Evolutionary conservation across 2,113 vertebrate genomes (phyloP).

Genomic region (Petroica traversi): DNA sequence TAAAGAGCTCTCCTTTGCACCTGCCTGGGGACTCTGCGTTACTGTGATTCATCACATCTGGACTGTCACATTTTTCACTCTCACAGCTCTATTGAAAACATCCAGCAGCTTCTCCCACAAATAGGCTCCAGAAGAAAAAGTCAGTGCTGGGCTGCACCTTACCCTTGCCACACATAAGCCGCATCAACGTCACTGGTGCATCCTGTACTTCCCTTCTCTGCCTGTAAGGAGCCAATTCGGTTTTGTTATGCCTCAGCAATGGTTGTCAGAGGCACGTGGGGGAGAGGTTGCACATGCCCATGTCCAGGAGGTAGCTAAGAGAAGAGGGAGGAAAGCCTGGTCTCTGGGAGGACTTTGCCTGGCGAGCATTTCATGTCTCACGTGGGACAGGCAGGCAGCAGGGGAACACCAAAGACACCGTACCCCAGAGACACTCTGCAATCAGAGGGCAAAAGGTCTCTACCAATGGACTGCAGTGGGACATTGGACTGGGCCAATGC

Average conservation of each 20-base stretch:
- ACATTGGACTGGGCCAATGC: too few relatives aligned
- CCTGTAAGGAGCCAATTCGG: too few relatives aligned
- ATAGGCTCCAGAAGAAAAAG: not conserved
- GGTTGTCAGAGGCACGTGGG: not conserved
- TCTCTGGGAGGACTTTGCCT: too few relatives aligned
- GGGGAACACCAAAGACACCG: not conserved
- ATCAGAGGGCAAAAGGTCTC: not conserved
- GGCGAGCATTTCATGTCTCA: not conserved
- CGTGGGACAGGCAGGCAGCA: too few relatives aligned
- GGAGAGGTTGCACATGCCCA: too few relatives aligned
- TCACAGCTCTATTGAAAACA: not conserved
- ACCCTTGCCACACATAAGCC: not conserved
- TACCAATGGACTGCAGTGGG: not conserved
- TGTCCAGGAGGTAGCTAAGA: accelerated
- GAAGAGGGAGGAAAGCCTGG: not conserved
- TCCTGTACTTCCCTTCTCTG: not conserved
- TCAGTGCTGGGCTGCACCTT: not conserved
- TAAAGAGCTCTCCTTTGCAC: too few relatives aligned
- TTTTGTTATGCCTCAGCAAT: not conserved
- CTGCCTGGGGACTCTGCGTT: too few relatives aligned
- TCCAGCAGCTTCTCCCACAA: not conserved
- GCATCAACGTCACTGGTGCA: not conserved
- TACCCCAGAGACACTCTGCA: not conserved
- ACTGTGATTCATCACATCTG: too few relatives aligned
- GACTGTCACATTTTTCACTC: not conserved